Base-by-base conservation (phyloP, 2,113 vertebrate species). In the Vicugna pacos region DNA sequence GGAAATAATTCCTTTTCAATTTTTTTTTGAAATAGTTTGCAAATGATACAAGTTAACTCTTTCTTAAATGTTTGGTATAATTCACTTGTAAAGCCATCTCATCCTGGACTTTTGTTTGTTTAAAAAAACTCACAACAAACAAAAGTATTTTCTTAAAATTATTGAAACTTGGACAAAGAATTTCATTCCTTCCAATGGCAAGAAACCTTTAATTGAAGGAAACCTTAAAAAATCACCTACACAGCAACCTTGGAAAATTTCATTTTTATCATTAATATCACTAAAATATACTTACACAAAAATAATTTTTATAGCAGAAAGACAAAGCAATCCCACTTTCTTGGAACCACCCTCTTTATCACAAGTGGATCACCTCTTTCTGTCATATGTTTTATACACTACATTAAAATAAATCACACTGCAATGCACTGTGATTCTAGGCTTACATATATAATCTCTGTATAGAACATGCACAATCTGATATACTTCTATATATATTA, bases 261-360 rank as follows among this genome's bases (percentile, higher is more conserved):
- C 1, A 48, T 50, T 70, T 56, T 94, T 92, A 2, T 69, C 20
- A 83, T 58, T 28, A 93, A 85, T 64, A 88, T 76, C 13, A 42
- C 2, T 46, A 69, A 88, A 95, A 95, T 79, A 70, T 48, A 79
- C 48, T 82, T 77, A 58, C 5, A 82, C 6, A 85, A 79, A 93
- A 80, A 60, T 76, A 46, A 92, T 76, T 62, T 1, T 67, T 85
- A 0, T 2, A 32, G 42, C 72, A 38, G 13, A 84, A 77, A 95
- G 54, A 24, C 9, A 54, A 72, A 82, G 8, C 35, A 62, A 38
- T 90, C 58, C 30, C 20, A 50, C 60, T 86, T 11, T 67, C 20
- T 95, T 93, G 84, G 22, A 28, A 82, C n/a, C 1, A 84, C 0
- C 13, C 26, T 90, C 8, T 84, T 72, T 26, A 72, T 8, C 16